Conservation (phyloP, 2,888 invertebrate species). For the Phasia obesa region DNA sequence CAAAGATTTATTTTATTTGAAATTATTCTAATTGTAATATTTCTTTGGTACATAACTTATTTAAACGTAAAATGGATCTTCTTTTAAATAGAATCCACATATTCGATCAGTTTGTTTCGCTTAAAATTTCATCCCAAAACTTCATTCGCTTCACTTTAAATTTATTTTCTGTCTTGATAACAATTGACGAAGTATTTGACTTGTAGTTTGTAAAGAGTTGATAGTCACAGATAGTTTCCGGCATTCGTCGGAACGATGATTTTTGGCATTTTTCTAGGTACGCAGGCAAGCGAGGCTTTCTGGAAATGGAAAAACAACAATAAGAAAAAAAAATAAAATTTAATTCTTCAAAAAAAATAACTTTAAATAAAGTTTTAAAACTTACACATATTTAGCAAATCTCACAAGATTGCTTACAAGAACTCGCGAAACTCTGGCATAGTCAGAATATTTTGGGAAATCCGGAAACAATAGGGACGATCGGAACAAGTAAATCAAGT, state of each 20-base stretch:
- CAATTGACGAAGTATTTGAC: slow-evolving; percentile 46
- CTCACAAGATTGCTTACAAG: slow-evolving; percentile 83
- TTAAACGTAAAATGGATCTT: slow-evolving; percentile 9
- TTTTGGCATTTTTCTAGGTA: slow-evolving; percentile 67
- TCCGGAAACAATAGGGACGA: slow-evolving; percentile 82
- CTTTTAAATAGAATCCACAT: no score
- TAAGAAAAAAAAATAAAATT: no score
- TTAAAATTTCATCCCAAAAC: slow-evolving; percentile 77
- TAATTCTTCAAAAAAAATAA: no score
- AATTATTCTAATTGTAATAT: not conserved
- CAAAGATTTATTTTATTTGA: no score
- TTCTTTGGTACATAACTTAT: slow-evolving; percentile 17
- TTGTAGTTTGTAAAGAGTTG: slow-evolving; percentile 75
- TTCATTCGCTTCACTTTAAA: slow-evolving; percentile 74
- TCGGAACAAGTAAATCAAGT: slow-evolving; percentile 83
- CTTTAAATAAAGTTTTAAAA: no score
- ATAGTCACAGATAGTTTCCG: slow-evolving; percentile 78
- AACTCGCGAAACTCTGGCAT: slow-evolving; percentile 79
- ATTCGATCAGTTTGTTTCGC: slow-evolving; percentile 26
- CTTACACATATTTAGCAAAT: slow-evolving; percentile 83
- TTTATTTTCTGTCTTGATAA: slow-evolving; percentile 73
- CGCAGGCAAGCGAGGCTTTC: not conserved
- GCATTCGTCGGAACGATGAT: slow-evolving; percentile 15
- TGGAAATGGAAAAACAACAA: not conserved
- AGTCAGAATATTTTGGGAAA: slow-evolving; percentile 77